Conservation (phyloP, 2,113 vertebrate species). For the Silurus meridionalis region DNA sequence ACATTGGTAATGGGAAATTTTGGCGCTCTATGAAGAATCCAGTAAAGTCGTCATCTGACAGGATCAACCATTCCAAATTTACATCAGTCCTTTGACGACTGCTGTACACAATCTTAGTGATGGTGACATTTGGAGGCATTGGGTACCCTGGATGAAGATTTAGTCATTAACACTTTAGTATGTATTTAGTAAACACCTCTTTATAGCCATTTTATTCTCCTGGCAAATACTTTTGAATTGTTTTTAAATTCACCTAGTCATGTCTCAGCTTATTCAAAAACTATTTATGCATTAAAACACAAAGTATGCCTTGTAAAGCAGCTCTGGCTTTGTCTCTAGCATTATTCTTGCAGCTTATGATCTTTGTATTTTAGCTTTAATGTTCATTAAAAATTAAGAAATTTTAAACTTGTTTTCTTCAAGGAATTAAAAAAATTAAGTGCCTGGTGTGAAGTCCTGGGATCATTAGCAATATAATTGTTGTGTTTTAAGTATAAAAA, state of each 20-base stretch:
- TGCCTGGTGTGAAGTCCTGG: not conserved
- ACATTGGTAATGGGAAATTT: conserved; percentile 62
- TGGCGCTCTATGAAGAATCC: conserved; percentile 82
- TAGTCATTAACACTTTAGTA: not conserved
- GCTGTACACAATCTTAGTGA: conserved; percentile 76
- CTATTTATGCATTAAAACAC: not conserved
- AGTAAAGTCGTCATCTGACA: conserved; percentile 70
- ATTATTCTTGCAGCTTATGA: not conserved
- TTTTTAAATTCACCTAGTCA: not conserved
- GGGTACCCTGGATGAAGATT: conserved; percentile 74
- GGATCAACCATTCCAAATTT: conserved; percentile 79
- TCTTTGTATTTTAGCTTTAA: not conserved
- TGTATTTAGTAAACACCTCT: not conserved
- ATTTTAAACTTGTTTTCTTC: not conserved
- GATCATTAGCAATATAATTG: not conserved
- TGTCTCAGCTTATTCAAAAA: not conserved
- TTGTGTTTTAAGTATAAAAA: not conserved
- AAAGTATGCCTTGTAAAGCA: not conserved
- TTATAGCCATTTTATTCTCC: not conserved
- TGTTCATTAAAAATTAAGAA: not conserved
- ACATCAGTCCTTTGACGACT: conserved; percentile 77
- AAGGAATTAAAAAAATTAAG: not conserved
- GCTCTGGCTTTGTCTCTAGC: not conserved
- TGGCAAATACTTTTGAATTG: not conserved
- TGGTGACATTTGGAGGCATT: conserved; percentile 82